Base-by-base conservation (phyloP, 2,113 vertebrate species). In the Percopsis transmontana region DNA sequence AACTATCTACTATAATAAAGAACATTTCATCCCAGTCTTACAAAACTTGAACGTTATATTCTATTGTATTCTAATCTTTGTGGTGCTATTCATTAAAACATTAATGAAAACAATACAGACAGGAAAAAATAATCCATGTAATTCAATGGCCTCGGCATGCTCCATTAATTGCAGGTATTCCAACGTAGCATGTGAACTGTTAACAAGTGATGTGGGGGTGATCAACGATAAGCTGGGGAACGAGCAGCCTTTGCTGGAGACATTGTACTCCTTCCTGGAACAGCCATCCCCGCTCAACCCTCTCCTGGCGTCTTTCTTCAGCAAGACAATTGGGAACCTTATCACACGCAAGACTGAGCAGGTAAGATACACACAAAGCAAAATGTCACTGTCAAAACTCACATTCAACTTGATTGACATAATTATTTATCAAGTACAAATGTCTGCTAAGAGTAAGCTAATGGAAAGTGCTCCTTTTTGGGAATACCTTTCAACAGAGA, bases 291-390 rank as follows among this genome's bases (percentile, higher is more conserved):
- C 97, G 0, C 87, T 99, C 63, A 99, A 99, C 79, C 97, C 97
- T 23, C 91, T 99, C 79, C 94, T 99, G 14, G 96, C 97, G 72
- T 98, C 96, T 67, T 99, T 99, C 90, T 98, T 98, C 85, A 99
- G 97, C 92, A 99, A 98, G 90, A 97, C 96, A 58, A 94, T 98
- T 24, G 96, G 97, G 66, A 96, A 94, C 77, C 94, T 99, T 81
- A 97, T 99, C 42, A 93, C 96, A 39, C 93, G 97, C 11, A 99
- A 97, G 89, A 96, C 97, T 0, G 96, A 98, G 20, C 97, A 99
- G 95, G 97, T 99, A 78, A 16, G 39, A 21, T 27, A n/a, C 24
- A 10, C 55, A 53, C 13, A 33, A 19, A 14, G 12, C 21, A 39
- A n/a, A 72, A 72, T 70, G 14, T 47, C 14, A 47, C 14, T 47